phyloP scores from a whole-genome alignment of 23 tunicate genomes.

The Halocynthia aurantium region DNA sequence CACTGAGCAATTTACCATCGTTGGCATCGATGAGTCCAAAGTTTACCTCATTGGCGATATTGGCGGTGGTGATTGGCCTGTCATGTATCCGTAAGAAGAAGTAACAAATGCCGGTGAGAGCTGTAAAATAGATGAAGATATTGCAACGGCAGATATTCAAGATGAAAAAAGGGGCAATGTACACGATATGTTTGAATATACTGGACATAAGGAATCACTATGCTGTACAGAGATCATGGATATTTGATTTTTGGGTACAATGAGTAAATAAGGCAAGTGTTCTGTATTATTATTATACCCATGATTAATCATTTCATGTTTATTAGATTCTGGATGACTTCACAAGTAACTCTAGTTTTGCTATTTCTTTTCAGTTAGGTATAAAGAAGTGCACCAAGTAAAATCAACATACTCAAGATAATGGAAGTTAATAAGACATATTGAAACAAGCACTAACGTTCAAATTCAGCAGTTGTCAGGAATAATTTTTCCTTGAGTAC shows the following conservation, averaged over 20 bases:
- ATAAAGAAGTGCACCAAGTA: too few species aligned
- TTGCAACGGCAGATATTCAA: background rate
- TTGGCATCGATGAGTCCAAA: constrained; percentile 85
- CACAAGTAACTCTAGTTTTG: too few species aligned
- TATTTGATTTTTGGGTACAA: background rate
- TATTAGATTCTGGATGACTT: too few species aligned
- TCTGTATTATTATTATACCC: too few species aligned
- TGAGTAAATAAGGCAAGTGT: too few species aligned
- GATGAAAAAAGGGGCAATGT: background rate
- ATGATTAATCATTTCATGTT: too few species aligned
- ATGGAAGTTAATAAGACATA: too few species aligned
- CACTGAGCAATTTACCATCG: constrained; percentile 60
- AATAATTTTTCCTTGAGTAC: constrained; percentile 76
- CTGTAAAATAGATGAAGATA: constrained; percentile 20
- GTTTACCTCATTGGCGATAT: constrained; percentile 91
- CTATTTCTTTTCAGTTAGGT: too few species aligned
- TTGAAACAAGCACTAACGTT: constrained; percentile 41
- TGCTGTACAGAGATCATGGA: background rate
- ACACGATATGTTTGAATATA: too few species aligned
- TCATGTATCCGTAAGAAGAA: constrained; percentile 66
- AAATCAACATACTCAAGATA: too few species aligned
- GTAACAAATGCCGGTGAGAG: constrained; percentile 75
- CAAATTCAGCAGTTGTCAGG: constrained; percentile 76
- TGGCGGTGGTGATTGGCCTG: constrained; percentile 76
- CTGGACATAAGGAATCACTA: background rate